Base-by-base conservation (phyloP, 1,140 invertebrate species). In the Octopus sinensis region DNA sequence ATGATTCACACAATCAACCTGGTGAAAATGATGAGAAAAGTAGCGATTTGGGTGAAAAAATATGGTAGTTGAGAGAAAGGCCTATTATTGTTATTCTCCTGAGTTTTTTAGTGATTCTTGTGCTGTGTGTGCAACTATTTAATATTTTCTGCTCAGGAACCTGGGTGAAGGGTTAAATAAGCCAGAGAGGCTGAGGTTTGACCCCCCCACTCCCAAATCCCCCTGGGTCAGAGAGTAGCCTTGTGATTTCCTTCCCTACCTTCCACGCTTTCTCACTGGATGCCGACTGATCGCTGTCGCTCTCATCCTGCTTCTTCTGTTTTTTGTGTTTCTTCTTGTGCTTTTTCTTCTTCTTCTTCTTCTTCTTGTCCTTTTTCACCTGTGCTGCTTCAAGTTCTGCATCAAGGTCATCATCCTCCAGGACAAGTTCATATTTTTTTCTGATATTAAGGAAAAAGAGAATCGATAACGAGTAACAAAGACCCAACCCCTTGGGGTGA, bases 281-380 rank as follows among this genome's bases (percentile, higher is more conserved):
- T 9, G 53, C 7, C 5, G 30, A 77, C 6, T 77, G 53, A 52
- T 77, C 53, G 43, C 7, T 30, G 6, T 77, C 76, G 17, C 43
- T 13, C 12, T 77, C 53, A 4, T 43, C 43, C 4, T 43, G 13
- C 23, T 13, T 23, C 30, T 77, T 77, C 43, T 53, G 23, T 77
- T 77, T 77, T 43, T 53, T 13, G 23, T 79, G 53, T 53, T 53
- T 79, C 51, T 56, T 9, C 78, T 53, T 83, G 80, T 68, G 84
- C 83, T 12, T 85, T 81, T 43, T 84, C 83, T 23, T 84, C 75
- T 77, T 84, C 83, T 23, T 84, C 75, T 77, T 82, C 79, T 71
- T 85, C 84, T 71, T 84, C 80, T 0, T 77, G 7, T 56, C 80
- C 54, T 62, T 81, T 81, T 9, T 83, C 84, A 54, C 83, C 83